Percentiles rank a stretch among this genome's conserved stretches.
Evolutionary conservation across 1,140 invertebrate genomes (phyloP).

Genomic region (Teleopsis dalmanni): DNA sequence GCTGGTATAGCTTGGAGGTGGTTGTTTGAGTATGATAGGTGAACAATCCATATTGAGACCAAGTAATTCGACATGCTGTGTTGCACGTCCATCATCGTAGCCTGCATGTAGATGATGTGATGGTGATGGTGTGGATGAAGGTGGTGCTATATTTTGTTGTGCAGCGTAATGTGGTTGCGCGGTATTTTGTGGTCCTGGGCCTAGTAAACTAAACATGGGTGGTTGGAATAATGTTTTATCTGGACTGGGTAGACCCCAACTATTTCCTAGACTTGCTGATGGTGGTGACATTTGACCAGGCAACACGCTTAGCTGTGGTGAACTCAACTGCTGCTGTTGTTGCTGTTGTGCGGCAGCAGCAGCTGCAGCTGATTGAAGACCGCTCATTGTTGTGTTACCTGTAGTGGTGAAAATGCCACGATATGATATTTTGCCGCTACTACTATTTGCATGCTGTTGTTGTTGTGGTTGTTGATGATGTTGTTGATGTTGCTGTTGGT

Average conservation of each 20-base stretch:
- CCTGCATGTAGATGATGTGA: conserved; percentile 24
- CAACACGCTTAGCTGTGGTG: conserved; percentile 31
- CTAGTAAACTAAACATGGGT: conserved; percentile 49
- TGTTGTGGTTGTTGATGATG: conserved; percentile 46
- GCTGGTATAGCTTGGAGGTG: conserved; percentile 47
- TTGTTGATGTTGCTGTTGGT: conserved; percentile 26
- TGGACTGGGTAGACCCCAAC: conserved; percentile 55
- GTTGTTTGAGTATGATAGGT: conserved; percentile 45
- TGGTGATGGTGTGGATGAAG: conserved; percentile 31
- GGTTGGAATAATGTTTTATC: conserved; percentile 54
- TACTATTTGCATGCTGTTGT: conserved; percentile 44
- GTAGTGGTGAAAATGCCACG: conserved; percentile 62
- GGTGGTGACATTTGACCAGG: conserved; percentile 47
- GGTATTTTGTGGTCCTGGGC: conserved; percentile 30
- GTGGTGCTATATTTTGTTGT: conserved; percentile 27
- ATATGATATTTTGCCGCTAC: conserved; percentile 57
- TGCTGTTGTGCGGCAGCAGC: conserved; percentile 24
- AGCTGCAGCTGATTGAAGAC: conserved; percentile 16
- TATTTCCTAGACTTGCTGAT: conserved; percentile 38
- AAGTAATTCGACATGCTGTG: conserved; percentile 50
- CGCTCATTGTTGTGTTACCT: conserved; percentile 50
- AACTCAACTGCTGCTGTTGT: conserved; percentile 33
- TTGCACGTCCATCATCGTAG: conserved; percentile 30
- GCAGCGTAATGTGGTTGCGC: conserved; percentile 42
- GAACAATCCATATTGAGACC: conserved; percentile 55